Evolutionary conservation across 2,113 vertebrate genomes (phyloP).

Genomic region (Harpagus bidentatus): DNA sequence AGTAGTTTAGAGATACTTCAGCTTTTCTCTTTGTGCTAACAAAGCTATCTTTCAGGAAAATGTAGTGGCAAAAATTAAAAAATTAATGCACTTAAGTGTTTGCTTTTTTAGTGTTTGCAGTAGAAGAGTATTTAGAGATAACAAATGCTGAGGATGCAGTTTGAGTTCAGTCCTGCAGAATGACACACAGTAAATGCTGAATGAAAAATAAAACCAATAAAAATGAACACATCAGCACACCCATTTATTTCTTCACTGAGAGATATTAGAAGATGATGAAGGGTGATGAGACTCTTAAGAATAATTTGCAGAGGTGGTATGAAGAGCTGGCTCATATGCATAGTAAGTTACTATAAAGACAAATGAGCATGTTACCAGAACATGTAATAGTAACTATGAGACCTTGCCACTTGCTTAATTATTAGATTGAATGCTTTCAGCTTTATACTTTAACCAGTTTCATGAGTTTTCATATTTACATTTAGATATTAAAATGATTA

Average conservation of each 20-base stretch:
- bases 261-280: background rate
- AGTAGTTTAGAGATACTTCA: background rate
- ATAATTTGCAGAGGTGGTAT: background rate
- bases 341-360: background rate
- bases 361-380: background rate
- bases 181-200: background rate
- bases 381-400: background rate
- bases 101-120: background rate
- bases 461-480: background rate
- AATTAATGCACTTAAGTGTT: background rate
- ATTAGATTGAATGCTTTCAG: background rate
- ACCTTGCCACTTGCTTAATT: background rate
- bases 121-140: background rate
- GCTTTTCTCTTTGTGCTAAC: background rate
- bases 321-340: background rate
- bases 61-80: background rate
- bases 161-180: background rate
- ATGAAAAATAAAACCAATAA: background rate
- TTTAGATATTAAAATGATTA: background rate
- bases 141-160: background rate
- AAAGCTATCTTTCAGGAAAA: background rate
- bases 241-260: background rate
- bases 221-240: background rate
- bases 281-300: background rate
- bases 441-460: background rate